A percentile compares a stretch with the other conserved stretches of the same genome.
Evolutionary conservation across 2,888 invertebrate species (phyloP).

Genomic region (Rhagonycha fulva): DNA sequence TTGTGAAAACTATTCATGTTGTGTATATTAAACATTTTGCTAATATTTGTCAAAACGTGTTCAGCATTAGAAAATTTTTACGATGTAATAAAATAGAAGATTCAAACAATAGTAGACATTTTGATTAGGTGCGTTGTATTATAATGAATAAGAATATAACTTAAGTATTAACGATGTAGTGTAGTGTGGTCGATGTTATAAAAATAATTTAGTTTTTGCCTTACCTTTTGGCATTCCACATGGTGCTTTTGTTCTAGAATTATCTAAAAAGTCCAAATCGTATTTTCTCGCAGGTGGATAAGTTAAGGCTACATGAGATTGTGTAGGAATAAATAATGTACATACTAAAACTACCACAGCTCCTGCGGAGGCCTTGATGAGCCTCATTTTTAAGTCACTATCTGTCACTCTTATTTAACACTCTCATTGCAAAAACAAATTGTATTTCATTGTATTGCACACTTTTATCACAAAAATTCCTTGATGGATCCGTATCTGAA

Average conservation of each 20-base stretch:
- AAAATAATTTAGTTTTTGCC: conserved; percentile 34
- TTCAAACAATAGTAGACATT: not conserved
- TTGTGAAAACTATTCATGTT: not conserved
- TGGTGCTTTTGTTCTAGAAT: conserved; percentile 84
- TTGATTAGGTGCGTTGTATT: not conserved
- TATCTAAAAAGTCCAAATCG: conserved; percentile 92
- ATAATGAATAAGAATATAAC: not conserved
- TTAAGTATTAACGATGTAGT: not conserved
- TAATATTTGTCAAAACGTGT: not conserved
- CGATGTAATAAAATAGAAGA: not conserved
- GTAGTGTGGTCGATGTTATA: not conserved
- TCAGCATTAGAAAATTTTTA: not conserved
- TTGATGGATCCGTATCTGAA: not conserved
- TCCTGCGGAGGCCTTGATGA: conserved; percentile 7
- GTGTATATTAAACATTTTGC: not conserved
- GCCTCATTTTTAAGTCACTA: conserved; percentile 21
- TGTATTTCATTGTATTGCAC: not conserved
- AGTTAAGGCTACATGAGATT: conserved; percentile 79
- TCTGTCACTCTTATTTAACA: conserved; percentile 17
- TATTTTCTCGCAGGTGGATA: conserved; percentile 88
- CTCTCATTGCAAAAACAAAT: conserved; percentile 12
- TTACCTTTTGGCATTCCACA: conserved; percentile 96
- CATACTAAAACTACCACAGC: conserved; percentile 6
- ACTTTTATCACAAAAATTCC: not conserved
- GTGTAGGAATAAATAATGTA: conserved; percentile 10